phyloP scores from a whole-genome alignment of 2,888 invertebrate genomes.

The Lepidonotus clava region DNA sequence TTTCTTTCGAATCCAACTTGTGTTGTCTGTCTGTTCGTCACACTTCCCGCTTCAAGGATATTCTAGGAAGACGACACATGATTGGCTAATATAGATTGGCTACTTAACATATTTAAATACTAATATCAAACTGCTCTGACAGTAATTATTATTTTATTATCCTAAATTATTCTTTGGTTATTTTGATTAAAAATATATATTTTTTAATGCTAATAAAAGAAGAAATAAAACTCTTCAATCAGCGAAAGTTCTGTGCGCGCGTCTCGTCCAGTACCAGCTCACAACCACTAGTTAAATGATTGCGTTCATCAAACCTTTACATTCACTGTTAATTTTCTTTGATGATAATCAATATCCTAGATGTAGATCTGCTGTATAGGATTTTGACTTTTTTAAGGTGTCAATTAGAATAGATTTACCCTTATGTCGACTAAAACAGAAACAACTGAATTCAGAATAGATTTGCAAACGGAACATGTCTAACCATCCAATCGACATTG shows the following conservation, averaged over 20 bases:
- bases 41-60: not conserved
- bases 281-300: too few relatives aligned
- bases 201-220: not conserved
- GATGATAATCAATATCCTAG: not conserved
- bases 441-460: not conserved
- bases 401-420: not conserved
- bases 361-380: not conserved
- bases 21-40: conserved; percentile 32
- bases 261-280: too few relatives aligned
- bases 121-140: not conserved
- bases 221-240: too few relatives aligned
- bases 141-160: not conserved
- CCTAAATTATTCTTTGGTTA: not conserved
- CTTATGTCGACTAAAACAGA: not conserved
- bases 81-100: not conserved
- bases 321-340: not conserved
- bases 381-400: not conserved
- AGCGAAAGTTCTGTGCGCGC: too few relatives aligned
- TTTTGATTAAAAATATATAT: not conserved
- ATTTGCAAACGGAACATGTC: not conserved
- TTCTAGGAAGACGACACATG: not conserved
- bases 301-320: not conserved
- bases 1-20: not conserved
- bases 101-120: not conserved
- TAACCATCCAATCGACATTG: not conserved